Percentiles rank a stretch among this genome's conserved stretches.
phyloP scores from a whole-genome alignment of 2,888 invertebrate genomes.

The Rhaphigaster nebulosa region DNA sequence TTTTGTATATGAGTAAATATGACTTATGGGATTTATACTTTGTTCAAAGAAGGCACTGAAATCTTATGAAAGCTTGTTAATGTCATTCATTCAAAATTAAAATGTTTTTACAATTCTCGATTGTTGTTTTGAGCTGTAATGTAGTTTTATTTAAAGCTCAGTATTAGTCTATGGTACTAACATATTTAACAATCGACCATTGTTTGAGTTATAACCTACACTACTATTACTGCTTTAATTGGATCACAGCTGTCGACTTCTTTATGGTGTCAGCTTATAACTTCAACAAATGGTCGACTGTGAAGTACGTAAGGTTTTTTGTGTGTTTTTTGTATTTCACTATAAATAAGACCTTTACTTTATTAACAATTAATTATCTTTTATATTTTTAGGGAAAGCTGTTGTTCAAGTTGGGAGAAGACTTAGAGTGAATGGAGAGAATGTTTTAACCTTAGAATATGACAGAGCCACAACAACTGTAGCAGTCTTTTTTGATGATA shows the following conservation, averaged over 20 bases:
- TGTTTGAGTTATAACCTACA: no score
- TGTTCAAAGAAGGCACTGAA: background rate
- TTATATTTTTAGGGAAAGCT: slow-evolving; percentile 71
- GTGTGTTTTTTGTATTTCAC: background rate
- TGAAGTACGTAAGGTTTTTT: no score
- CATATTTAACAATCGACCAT: background rate
- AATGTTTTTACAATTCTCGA: background rate
- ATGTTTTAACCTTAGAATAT: slow-evolving; percentile 90
- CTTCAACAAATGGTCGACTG: no score
- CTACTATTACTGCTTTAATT: no score
- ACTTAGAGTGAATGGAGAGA: slow-evolving; percentile 90
- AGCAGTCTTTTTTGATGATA: slow-evolving; percentile 89
- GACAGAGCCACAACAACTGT: slow-evolving; percentile 89
- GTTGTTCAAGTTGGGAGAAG: slow-evolving; percentile 89
- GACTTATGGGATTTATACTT: background rate
- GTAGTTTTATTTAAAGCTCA: background rate
- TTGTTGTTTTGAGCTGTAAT: background rate
- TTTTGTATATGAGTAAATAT: background rate
- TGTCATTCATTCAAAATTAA: background rate
- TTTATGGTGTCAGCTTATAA: no score
- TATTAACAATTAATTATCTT: background rate
- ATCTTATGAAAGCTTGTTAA: background rate
- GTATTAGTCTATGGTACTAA: background rate
- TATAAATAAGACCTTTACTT: background rate
- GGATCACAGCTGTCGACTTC: no score